These are phyloP conservation scores for Elanus axillaris DNA, from an alignment of 2,113 vertebrate genomes.

Conservation along the genomic window DNA sequence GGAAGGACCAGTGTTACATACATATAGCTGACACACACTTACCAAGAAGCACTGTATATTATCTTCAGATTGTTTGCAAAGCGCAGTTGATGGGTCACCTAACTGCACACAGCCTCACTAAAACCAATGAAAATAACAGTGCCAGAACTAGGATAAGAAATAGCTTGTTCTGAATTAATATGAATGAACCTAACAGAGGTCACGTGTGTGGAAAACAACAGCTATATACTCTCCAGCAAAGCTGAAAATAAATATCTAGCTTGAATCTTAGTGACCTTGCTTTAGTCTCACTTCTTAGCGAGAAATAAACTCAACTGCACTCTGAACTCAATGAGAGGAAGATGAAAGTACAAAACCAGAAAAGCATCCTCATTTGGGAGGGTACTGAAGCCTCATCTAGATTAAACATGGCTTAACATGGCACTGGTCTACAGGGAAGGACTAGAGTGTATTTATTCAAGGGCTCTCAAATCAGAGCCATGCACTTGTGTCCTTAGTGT, in stretches of 20 bases:
- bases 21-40: neutral
- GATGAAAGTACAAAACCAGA: neutral
- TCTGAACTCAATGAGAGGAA: neutral
- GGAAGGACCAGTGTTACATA: neutral
- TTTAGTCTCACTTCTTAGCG: neutral
- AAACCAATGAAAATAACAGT: neutral
- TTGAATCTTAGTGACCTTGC: neutral
- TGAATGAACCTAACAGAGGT: neutral
- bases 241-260: neutral
- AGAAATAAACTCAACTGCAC: neutral
- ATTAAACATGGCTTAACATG: neutral
- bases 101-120: neutral
- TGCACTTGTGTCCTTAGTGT: neutral
- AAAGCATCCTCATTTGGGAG: neutral
- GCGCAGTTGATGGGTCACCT: neutral
- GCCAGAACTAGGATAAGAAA: neutral
- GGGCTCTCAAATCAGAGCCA: neutral
- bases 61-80: neutral
- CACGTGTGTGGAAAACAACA: neutral
- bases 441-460: neutral
- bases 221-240: neutral
- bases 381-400: neutral
- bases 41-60: neutral
- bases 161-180: neutral
- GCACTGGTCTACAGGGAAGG: neutral